Conservation (phyloP, 2,888 invertebrate genomes). For the Palloptera scutellata region DNA sequence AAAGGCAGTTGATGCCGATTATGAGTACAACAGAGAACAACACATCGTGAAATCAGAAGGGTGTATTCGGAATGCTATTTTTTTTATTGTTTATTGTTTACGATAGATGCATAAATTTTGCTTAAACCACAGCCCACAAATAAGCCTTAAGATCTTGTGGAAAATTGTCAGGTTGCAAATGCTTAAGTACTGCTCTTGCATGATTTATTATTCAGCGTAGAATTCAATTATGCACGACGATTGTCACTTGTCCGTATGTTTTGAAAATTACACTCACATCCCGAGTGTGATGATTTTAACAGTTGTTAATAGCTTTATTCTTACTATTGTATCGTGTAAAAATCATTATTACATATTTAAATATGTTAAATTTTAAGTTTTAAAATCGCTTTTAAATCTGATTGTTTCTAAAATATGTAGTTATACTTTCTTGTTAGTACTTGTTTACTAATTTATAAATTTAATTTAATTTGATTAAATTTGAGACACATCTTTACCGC, state of each 20-base stretch:
- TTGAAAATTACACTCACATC: conserved; percentile 37
- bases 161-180: conserved; percentile 48
- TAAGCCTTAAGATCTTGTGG: conserved; percentile 50
- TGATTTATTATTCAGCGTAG: conserved; percentile 61
- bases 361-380: too few relatives aligned
- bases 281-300: too few relatives aligned
- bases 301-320: too few relatives aligned
- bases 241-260: conserved; percentile 63
- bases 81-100: conserved; percentile 53
- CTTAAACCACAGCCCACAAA: conserved; percentile 48
- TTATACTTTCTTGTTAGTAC: too few relatives aligned
- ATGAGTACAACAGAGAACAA: conserved; percentile 43
- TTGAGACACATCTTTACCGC: too few relatives aligned
- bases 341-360: too few relatives aligned
- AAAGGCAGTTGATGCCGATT: conserved; percentile 48
- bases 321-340: too few relatives aligned
- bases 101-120: conserved; percentile 34
- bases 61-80: conserved; percentile 41
- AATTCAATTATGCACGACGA: conserved; percentile 62
- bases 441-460: too few relatives aligned
- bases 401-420: too few relatives aligned
- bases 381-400: too few relatives aligned
- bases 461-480: too few relatives aligned
- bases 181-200: conserved; percentile 59
- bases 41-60: conserved; percentile 32